Evolutionary conservation across 1,140 invertebrate species (phyloP).

Genomic region (Drosophila ogumai): DNA sequence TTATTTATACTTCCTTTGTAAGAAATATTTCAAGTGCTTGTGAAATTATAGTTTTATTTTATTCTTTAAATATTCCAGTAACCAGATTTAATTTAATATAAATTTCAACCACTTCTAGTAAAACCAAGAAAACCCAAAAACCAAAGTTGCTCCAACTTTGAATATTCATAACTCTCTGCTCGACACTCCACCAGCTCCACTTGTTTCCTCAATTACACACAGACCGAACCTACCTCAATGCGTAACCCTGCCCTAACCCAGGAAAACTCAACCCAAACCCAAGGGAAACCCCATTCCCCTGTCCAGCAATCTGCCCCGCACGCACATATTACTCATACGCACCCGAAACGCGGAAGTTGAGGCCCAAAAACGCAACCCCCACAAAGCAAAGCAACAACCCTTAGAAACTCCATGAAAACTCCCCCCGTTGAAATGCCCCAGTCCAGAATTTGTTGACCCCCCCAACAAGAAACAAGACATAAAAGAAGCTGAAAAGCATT

Average conservation of each 20-base stretch:
- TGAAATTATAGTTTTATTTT: not conserved
- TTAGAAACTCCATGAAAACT: slow-evolving; percentile 29
- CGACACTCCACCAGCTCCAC: not conserved
- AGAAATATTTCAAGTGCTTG: no score
- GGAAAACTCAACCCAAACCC: slow-evolving; percentile 6
- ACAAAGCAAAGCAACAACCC: slow-evolving; percentile 32
- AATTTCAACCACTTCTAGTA: not conserved
- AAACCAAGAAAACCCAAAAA: not conserved
- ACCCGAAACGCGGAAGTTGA: slow-evolving; percentile 33
- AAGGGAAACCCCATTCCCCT: slow-evolving; percentile 3
- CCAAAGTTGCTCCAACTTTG: not conserved
- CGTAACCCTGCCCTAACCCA: slow-evolving; percentile 49
- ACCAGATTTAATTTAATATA: no score
- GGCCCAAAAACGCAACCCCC: slow-evolving; percentile 22
- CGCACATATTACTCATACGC: slow-evolving; percentile 69
- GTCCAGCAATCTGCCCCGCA: slow-evolving; percentile 11
- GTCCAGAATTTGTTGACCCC: slow-evolving; percentile 59
- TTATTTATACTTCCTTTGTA: not conserved
- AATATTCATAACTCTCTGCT: not conserved
- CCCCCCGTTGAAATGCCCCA: slow-evolving; percentile 47
- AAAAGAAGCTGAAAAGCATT: slow-evolving; percentile 7
- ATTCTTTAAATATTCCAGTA: not conserved
- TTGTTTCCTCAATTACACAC: slow-evolving; percentile 5
- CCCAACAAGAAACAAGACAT: not conserved
- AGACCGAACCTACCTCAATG: slow-evolving; percentile 76